Evolutionary conservation across 2,888 invertebrate genomes (phyloP), one percentile per base, ranked within the genome.

Genomic region (Microdon myrmicae): DNA sequence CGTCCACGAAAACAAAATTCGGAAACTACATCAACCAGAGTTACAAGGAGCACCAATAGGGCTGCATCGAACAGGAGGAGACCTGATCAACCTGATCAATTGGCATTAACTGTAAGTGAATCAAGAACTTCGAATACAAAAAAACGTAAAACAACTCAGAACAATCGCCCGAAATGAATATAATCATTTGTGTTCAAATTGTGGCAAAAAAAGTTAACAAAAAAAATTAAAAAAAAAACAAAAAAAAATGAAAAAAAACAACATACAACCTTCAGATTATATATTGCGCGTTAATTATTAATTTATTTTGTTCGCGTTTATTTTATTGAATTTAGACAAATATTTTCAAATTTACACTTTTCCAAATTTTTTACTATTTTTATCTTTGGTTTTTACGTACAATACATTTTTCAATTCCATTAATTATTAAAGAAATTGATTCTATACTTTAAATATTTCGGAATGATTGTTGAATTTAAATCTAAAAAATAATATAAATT

Each of bases 41-140:
- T 64, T 1, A 64, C 64, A 1, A 45, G 64, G 12, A 64, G 64
- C 12, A 23, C 58, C 13, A 64, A 51, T 31, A 39, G 51, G 2
- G 35, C 64, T 5, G 35, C 32, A n/a, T 41, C 51, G 16, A 32
- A 12, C 10, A 51, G 38, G 28, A 53, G 25, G 25, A 51, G 58
- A 2, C 58, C 58, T 4, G 31, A 10, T 7, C 31, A 32, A 13
- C 16, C 9, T 3, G 64, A 64, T 10, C 39, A 16, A 8, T 19
- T 39, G 14, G 5, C 10, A n/a, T 22, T 38, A 6, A 13, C 28
- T 12, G 45, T 64, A 47, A 38, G 51, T 58, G 64, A 64, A 47
- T 19, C 13, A 10, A 56, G 16, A 41, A 41, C 29, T 20, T 39
- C 51, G 12, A n/a, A 35, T 6, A 10, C 28, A 5, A 58, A 35